Conservation (phyloP, 2,797 vertebrate species). For the Brachyrhaphis roseni region DNA sequence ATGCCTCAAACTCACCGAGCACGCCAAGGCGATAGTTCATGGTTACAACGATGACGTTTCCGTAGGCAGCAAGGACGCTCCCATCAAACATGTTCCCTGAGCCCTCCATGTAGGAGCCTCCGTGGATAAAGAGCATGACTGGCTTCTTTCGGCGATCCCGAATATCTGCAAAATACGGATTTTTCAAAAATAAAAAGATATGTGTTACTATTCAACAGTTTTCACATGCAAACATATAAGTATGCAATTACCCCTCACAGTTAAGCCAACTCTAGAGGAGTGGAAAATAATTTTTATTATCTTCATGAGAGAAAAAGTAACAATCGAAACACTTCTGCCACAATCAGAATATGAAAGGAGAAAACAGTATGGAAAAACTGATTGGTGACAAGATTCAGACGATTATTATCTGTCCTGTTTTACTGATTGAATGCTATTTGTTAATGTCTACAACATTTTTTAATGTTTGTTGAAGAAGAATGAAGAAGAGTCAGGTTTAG, state of each 20-base stretch:
- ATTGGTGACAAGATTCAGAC: neutral
- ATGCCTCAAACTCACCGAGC: slow-evolving; percentile 85
- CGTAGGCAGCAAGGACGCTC: slow-evolving; percentile 93
- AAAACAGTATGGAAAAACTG: slow-evolving; percentile 3
- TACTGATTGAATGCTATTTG: neutral
- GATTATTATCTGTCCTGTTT: neutral
- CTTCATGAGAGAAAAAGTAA: neutral
- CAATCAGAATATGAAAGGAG: neutral
- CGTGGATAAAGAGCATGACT: slow-evolving; percentile 96
- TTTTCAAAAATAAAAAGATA: slow-evolving; percentile 25
- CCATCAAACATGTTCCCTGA: slow-evolving; percentile 97
- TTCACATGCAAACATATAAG: neutral
- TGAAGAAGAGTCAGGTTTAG: neutral
- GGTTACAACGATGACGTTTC: slow-evolving; percentile 95
- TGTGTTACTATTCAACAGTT: neutral
- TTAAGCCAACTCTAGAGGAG: neutral
- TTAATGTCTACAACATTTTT: neutral
- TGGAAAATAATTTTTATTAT: neutral
- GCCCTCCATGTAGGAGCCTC: slow-evolving; percentile 97
- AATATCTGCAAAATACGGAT: slow-evolving; percentile 84
- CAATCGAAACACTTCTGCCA: neutral
- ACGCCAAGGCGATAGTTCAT: slow-evolving; percentile 97
- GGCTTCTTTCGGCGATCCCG: slow-evolving; percentile 94
- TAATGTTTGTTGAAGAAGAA: neutral
- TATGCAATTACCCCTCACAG: neutral